phyloP scores from a whole-genome alignment of 2,797 vertebrate species.

The Sarcophilus harrisii region DNA sequence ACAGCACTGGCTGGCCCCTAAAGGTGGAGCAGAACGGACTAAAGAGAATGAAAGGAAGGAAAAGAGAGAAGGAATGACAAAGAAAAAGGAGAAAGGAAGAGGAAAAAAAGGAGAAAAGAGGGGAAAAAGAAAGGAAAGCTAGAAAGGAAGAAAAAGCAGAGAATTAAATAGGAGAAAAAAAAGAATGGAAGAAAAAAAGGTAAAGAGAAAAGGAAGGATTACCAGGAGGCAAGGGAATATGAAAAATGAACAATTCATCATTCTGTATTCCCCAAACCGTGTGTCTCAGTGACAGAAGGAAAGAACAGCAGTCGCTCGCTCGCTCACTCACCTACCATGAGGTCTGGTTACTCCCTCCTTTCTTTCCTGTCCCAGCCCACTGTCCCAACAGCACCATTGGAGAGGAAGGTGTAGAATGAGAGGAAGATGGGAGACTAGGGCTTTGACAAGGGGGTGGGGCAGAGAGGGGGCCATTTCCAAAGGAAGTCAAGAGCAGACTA shows the following conservation, averaged over 20 bases:
- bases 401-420: neutral
- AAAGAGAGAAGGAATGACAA: neutral
- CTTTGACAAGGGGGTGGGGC: constrained; percentile 66
- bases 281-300: neutral
- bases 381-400: neutral
- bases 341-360: neutral
- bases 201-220: neutral
- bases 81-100: neutral
- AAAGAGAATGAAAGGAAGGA: neutral
- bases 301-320: neutral
- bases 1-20: neutral
- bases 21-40: neutral
- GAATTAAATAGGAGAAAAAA: neutral
- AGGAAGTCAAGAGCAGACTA: neutral
- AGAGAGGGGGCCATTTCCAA: neutral
- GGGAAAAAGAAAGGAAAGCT: neutral
- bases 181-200: neutral
- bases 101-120: neutral
- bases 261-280: neutral
- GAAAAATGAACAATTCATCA: neutral
- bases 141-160: neutral
- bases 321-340: neutral
- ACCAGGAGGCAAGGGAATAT: neutral
- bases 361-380: neutral
- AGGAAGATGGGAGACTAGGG: neutral